phyloP scores from a whole-genome alignment of 2,113 vertebrate genomes.

The Lates calcarifer region DNA sequence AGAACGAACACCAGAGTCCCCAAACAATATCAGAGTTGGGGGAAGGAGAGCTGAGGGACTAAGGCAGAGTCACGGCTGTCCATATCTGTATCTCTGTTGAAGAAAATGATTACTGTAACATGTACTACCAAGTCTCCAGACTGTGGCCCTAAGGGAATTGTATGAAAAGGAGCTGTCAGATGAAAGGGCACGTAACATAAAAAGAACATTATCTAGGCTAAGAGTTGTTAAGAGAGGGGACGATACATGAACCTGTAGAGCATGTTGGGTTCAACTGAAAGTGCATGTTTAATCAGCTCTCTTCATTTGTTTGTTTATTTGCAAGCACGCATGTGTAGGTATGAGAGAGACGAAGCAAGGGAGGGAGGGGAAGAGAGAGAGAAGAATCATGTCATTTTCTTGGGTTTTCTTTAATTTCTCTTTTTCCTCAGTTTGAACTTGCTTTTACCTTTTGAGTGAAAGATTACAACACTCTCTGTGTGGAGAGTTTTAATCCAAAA shows the following conservation, averaged over 20 bases:
- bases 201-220: constrained; percentile 69
- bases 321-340: background rate
- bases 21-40: constrained; percentile 69
- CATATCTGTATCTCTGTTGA: constrained; percentile 71
- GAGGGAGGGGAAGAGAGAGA: background rate
- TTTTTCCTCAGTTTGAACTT: background rate
- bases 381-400: background rate
- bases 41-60: constrained; percentile 40
- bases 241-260: constrained; percentile 37
- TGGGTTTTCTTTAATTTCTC: background rate
- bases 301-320: constrained; percentile 31
- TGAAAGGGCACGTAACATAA: constrained; percentile 72
- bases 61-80: constrained; percentile 48
- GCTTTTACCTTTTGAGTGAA: constrained; percentile 38
- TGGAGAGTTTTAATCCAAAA: constrained; percentile 68
- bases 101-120: constrained; percentile 74
- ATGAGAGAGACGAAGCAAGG: background rate
- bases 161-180: constrained; percentile 74
- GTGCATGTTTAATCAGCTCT: constrained; percentile 24
- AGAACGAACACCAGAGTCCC: constrained; percentile 66
- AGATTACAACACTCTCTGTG: constrained; percentile 50
- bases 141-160: constrained; percentile 53
- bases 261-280: constrained; percentile 28
- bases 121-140: constrained; percentile 62
- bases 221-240: constrained; percentile 53